Base-by-base conservation (phyloP, 2,797 vertebrate genomes). In the Linurgus olivaceus region DNA sequence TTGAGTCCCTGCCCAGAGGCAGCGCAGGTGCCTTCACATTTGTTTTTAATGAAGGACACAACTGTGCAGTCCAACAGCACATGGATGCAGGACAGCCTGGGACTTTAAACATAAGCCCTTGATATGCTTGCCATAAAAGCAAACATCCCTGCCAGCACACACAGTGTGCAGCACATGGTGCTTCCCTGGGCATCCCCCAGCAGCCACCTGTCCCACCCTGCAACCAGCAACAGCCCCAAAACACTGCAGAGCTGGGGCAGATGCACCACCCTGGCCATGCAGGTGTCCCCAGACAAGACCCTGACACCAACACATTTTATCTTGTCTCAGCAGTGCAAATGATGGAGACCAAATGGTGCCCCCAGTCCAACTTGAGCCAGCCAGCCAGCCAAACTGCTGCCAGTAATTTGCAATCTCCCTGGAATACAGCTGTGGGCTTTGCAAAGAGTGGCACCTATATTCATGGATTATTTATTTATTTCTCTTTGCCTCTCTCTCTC, bases 121-220 rank as follows among this genome's bases (percentile, higher is more conserved):
- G 73, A 42, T 35, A 26, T 0, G 8, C 20, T 18, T 37, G 9
- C n/a, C 17, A 12, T 13, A 8, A 72, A 82, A 76, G 24, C 58
- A 85, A 79, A 72, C 1, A 3, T 13, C 44, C 26, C 48, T 78
- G 74, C 40, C 1, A 5, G 38, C 12, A 38, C 48, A 13, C 0
- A 0, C 51, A 25, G 21, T 1, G 4, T 1, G 17, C 37, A 35
- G 20, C 1, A 2, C 54, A 44, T 1, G 0, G 3, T 1, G 11
- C 61, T 63, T 70, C 31, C 70, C 65, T 24, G 14, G 37, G 33
- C 23, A 35, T 5, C 7, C 2, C 1, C 63, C 47, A 62, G 82
- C 63, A 58, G 29, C 19, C 1, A 4, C 31, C n/a, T 26, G 2
- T 17, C 51, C 55, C 51, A 54, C 23, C 31, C 29, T 31, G 15